phyloP scores from a whole-genome alignment of 2,797 vertebrate species.

The Podarcis siculus region DNA sequence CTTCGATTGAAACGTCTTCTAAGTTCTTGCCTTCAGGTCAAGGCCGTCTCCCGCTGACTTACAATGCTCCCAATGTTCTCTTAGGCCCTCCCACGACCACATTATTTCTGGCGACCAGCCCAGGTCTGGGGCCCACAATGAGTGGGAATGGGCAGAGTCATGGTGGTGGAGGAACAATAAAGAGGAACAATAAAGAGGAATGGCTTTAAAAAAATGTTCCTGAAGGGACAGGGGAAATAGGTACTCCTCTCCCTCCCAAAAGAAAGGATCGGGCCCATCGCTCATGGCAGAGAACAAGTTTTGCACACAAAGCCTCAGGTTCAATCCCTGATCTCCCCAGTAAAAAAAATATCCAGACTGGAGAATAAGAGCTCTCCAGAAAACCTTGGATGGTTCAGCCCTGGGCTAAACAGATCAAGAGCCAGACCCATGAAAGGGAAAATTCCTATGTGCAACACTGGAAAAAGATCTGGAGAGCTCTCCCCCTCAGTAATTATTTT shows the following conservation, averaged over 20 bases:
- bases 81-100: too few species aligned
- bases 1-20: not conserved
- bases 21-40: not conserved
- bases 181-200: not conserved
- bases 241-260: too few species aligned
- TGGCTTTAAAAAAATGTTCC: not conserved
- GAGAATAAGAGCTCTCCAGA: not conserved
- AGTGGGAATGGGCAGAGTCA: not conserved
- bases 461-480: not conserved
- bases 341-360: not conserved
- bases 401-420: not conserved
- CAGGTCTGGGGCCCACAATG: not conserved
- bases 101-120: not conserved
- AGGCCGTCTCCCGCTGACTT: too few species aligned
- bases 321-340: not conserved
- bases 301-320: not conserved
- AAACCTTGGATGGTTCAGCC: too few species aligned
- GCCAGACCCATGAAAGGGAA: not conserved
- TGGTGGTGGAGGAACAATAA: not conserved
- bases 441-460: not conserved
- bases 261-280: too few species aligned
- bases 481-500: too few species aligned
- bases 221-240: not conserved
- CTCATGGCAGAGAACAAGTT: not conserved
- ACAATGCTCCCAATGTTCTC: too few species aligned